Evolutionary conservation across 2,888 invertebrate species (phyloP).

Genomic region (Leptinotarsa juncta): DNA sequence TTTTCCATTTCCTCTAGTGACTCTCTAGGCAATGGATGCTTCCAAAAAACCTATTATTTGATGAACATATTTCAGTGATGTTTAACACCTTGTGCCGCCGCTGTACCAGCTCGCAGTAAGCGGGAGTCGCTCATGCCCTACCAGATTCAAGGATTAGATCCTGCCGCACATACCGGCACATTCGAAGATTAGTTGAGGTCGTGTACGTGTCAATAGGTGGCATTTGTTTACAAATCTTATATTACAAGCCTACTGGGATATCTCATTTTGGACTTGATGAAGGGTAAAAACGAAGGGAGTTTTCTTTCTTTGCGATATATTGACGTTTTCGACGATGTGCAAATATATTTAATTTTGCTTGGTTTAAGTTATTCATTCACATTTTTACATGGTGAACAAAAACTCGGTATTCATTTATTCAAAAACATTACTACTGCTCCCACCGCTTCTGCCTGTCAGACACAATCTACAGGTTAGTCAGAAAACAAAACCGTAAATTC

Average conservation of each 20-base stretch:
- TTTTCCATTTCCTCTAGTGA: no score
- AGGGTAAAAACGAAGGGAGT: no score
- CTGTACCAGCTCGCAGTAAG: conserved; percentile 9
- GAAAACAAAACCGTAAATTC: no score
- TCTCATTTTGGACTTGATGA: not conserved
- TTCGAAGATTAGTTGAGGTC: conserved; percentile 39
- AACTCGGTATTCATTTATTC: no score
- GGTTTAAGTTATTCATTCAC: no score
- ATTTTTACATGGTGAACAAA: no score
- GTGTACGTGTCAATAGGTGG: conserved; percentile 39
- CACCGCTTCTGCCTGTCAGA: no score
- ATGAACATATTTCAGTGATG: not conserved
- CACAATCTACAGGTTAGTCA: no score
- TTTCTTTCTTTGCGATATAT: not conserved
- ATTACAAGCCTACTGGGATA: conserved; percentile 21
- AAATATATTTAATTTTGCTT: not conserved
- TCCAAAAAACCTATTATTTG: no score
- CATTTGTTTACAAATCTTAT: conserved; percentile 36
- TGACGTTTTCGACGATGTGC: not conserved
- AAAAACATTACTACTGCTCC: no score
- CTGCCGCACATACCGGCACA: conserved; percentile 34
- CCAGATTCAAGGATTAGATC: conserved; percentile 40
- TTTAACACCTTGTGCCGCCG: not conserved
- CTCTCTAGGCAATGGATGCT: no score
- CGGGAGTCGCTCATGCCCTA: conserved; percentile 34